Evolutionary conservation across 2,888 invertebrate species (phyloP).

Genomic region (Molorchus minor): DNA sequence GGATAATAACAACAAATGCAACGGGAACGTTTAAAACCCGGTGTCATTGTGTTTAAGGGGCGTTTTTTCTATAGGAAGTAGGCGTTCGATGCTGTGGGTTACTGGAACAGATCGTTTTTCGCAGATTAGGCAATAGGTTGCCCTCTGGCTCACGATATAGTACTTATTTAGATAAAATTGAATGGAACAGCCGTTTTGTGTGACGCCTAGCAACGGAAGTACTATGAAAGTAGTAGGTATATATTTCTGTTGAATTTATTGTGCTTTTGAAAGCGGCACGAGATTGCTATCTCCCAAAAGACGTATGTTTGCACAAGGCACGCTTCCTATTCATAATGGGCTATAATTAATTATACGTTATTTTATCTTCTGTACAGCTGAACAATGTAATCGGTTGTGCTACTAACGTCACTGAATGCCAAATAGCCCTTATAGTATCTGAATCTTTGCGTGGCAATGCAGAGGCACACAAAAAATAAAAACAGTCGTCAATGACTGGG

Average conservation of each 20-base stretch:
- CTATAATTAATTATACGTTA: too few species aligned
- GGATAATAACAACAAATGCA: conserved; percentile 22
- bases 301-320: too few species aligned
- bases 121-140: conserved; percentile 16
- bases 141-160: conserved; percentile 18
- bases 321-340: too few species aligned
- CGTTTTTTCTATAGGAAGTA: conserved; percentile 14
- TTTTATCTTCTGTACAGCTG: too few species aligned
- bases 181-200: conserved; percentile 4
- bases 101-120: conserved; percentile 14
- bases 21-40: conserved; percentile 16
- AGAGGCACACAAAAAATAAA: too few species aligned
- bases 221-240: conserved; percentile 19
- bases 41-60: conserved; percentile 21
- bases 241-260: conserved; percentile 19
- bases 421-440: too few species aligned
- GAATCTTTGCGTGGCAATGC: too few species aligned
- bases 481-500: too few species aligned
- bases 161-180: conserved; percentile 14
- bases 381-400: too few species aligned
- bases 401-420: too few species aligned
- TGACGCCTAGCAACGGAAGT: conserved; percentile 20
- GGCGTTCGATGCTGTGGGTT: conserved; percentile 10
- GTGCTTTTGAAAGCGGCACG: background rate
- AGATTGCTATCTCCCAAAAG: too few species aligned